Base-by-base conservation (phyloP, 2,113 vertebrate genomes). In the Tauraco erythrolophus region DNA sequence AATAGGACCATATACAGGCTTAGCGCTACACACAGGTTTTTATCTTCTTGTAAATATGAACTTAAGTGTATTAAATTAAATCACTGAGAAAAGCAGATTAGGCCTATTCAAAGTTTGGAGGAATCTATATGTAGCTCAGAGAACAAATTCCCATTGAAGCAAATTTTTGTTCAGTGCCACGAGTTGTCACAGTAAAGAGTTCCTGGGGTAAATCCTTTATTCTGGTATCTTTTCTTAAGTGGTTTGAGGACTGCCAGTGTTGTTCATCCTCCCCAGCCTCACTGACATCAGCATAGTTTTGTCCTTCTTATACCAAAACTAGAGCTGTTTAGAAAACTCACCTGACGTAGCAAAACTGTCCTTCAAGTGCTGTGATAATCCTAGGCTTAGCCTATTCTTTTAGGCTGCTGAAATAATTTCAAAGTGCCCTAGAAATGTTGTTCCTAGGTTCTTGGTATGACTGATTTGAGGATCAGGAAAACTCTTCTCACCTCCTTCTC, bases 21-120 rank as follows among this genome's bases (percentile, higher is more conserved):
- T 92, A 90, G 79, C 60, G 54, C 6, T 2, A 1, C n/a, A 60
- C 51, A 54, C 5, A 53, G 45, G 57, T 64, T 91, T 94, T 81
- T 91, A 91, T 71, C 30, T 39, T 68, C 27, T 62, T 84, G 46
- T 64, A 94, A 84, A 84, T 5, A 2, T 69, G 57, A 84, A 75
- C 48, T 43, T 35, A 75, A 70, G 22, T 60, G 9, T 54, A 61
- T 33, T 43, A 79, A 79, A 90, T 71, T 68, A 88, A 93, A 79
- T 86, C 88, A 79, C 30, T 57, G 22, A 64, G 64, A 79, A 94
- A 86, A 95, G 51, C 22, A 92, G 83, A 37, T 92, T 95, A 86
- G 46, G 25, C 33, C 30, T 77, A 57, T 91, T 94, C 83, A 71
- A 64, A 84, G 27, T 88, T 68, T 74, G 35, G 28, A 84, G 43